Evolutionary conservation across 2,888 invertebrate species (phyloP), one percentile per base, ranked within the genome.

Genomic region (Phasia obesa): DNA sequence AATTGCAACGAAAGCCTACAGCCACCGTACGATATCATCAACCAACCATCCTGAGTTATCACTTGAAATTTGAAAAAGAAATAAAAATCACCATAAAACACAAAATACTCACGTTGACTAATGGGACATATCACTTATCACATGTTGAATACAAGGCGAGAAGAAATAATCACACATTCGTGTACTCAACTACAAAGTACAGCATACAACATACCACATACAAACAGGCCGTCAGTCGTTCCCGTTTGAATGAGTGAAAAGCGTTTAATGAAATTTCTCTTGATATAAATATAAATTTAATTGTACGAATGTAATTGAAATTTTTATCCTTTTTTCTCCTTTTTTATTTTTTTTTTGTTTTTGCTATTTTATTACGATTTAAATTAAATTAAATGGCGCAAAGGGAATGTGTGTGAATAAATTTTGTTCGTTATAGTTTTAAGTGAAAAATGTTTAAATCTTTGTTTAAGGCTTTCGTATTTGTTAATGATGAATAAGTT

Each of bases 41-140:
- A 27, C 15, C 31, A 57, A 21, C 19, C 60, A 67, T 35, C 31
- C 59, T 9, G 19, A 62, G 57, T 67, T 25, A 59, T 53, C 59
- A 38, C 17, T 35, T 49, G 21, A 71, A 60, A 47, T n/a, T n/a
- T n/a, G n/a, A n/a, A n/a, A n/a, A n/a, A n/a, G n/a, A n/a, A n/a
- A n/a, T n/a, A 49, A 60, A 38, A 11, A 4, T 47, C 57, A 62
- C 51, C 64, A 65, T 70, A 64, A 77, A 82, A 60, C 42, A 65
- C 65, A 60, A 79, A 60, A 73, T 73, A 67, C 73, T 60, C 69
- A 59, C 82, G 57, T 64, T 78, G 78, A 69, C 78, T 82, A 78
- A 78, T 82, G 82, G 78, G 64, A 82, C 64, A 77, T 70, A 77
- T 82, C 73, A 73, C 77, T 82, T 77, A 82, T 82, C 77, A 57